Base-by-base conservation (phyloP, 2,888 invertebrate genomes). In the Mimachlamys varia region DNA sequence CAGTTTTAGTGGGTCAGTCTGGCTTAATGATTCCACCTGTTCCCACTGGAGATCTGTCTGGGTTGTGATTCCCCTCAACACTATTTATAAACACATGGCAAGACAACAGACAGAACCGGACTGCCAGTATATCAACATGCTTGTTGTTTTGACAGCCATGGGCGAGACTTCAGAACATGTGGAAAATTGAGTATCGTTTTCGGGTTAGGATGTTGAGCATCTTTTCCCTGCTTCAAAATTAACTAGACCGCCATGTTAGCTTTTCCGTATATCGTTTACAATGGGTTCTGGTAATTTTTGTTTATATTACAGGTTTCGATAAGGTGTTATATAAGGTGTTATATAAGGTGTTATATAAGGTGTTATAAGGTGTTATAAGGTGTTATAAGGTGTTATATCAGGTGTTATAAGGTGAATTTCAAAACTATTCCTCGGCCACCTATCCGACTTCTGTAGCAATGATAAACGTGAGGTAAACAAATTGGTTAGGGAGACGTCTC, bases 11-110 rank as follows among this genome's bases (percentile, higher is more conserved):
- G 44, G 44, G 44, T 44, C 44, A 44, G 44, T 44, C 4, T 44
- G 44, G 44, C 44, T 44, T 44, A 44, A 44, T 44, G 44, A 53
- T 53, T 53, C n/a, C 53, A 76, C 76, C 76, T 76, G 76, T 76
- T 76, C 76, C 33, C 33, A 33, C 22, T 76, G 76, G 76, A 33
- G 33, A 33, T 12, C 22, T 13, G 12, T 76, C 22, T 12, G 33
- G 5, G 44, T 5, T 3, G 4, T 44, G 44, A 44, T 44, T n/a
- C 44, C 3, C 44, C 44, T 44, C 76, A 10, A 12, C 5, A 7
- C 76, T 76, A 76, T 76, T 76, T 76, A 76, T 76, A 76, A 76
- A 76, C 76, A 76, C 33, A 27, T 13, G 12, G 76, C 76, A 27
- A 10, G 76, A 15, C 76, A 27, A 76, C 76, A 76, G 22, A 76